Conservation (phyloP, 2,113 vertebrate species). For the Elachura formosa region DNA sequence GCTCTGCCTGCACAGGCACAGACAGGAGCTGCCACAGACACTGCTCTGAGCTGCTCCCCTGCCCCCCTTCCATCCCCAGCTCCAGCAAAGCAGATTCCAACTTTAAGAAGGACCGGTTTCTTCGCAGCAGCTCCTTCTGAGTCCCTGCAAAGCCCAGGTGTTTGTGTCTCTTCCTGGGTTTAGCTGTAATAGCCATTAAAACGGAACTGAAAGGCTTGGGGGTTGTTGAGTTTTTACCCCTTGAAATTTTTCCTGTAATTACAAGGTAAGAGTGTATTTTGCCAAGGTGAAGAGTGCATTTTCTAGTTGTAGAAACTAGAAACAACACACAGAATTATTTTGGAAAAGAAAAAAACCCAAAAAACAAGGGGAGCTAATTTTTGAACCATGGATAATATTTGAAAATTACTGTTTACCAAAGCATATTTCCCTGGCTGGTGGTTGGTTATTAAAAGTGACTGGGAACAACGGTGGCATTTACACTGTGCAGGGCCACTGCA, state of each 20-base stretch:
- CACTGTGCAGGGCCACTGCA: not conserved
- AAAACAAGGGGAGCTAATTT: not conserved
- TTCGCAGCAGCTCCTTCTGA: not conserved
- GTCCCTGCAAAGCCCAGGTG: not conserved
- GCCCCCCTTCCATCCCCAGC: not conserved
- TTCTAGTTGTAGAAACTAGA: not conserved
- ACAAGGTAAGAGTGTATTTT: not conserved
- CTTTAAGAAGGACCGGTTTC: not conserved
- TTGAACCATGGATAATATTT: not conserved
- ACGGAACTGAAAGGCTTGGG: not conserved
- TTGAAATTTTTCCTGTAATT: not conserved
- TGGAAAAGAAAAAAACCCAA: not conserved
- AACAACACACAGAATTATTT: not conserved
- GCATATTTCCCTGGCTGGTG: not conserved
- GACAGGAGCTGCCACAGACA: rapidly evolving
- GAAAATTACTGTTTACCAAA: not conserved
- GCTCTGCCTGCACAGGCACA: not conserved
- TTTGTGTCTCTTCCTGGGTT: not conserved
- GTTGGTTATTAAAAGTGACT: not conserved
- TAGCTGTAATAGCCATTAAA: not conserved
- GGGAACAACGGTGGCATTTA: not conserved
- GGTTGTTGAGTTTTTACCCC: not conserved
- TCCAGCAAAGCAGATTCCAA: not conserved
- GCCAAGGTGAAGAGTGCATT: too few relatives aligned
- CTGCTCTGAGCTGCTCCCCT: not conserved